A percentile compares a stretch with the other conserved stretches of the same genome.
phyloP scores from a whole-genome alignment of 1,140 invertebrate species.

The Aphaenogaster ashmeadi region DNA sequence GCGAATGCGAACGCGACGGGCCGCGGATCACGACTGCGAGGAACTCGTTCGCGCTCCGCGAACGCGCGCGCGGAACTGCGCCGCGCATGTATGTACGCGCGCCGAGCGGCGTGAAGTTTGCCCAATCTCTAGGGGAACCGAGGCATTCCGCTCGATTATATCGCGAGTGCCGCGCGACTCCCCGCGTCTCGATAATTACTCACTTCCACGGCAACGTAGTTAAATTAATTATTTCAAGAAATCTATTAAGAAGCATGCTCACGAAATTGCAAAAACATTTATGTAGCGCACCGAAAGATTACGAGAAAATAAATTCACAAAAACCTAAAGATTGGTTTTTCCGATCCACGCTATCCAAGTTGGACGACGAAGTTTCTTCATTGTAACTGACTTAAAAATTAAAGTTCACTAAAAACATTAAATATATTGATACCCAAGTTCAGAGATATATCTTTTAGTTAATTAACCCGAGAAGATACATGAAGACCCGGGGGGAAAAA shows the following conservation, averaged over 20 bases:
- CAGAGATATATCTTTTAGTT: not conserved
- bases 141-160: not conserved
- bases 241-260: not conserved
- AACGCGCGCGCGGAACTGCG: slow-evolving; percentile 53
- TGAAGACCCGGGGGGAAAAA: too few relatives aligned
- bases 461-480: not conserved
- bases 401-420: not conserved
- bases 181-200: not conserved
- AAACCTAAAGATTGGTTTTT: not conserved
- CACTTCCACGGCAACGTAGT: not conserved
- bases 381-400: slow-evolving; percentile 1
- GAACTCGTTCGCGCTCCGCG: slow-evolving; percentile 13
- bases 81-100: slow-evolving; percentile 31
- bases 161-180: too few relatives aligned
- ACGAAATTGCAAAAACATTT: slow-evolving; percentile 4
- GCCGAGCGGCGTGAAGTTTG: slow-evolving; percentile 27
- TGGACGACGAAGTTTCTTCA: not conserved
- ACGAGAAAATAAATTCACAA: too few relatives aligned
- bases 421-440: slow-evolving; percentile 17
- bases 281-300: too few relatives aligned
- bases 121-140: not conserved
- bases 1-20: slow-evolving; percentile 7
- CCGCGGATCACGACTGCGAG: slow-evolving; percentile 52
- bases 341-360: not conserved
- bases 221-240: slow-evolving; percentile 14